Evolutionary conservation across 1,140 invertebrate species (phyloP).

Genomic region (Heliconius congener): DNA sequence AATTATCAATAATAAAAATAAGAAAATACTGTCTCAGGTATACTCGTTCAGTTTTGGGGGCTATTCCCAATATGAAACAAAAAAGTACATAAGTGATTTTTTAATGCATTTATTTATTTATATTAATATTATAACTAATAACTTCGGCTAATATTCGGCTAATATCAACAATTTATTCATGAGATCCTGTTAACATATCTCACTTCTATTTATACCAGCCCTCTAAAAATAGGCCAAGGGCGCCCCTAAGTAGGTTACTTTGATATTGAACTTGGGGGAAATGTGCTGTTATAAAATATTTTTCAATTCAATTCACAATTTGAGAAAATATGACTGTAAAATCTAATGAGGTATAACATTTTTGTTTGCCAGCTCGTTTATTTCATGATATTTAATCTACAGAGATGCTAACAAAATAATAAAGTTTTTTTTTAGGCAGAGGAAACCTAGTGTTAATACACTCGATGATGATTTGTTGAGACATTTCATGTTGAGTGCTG

Average conservation of each 20-base stretch:
- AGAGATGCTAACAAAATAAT: too few relatives aligned
- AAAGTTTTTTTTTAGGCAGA: too few relatives aligned
- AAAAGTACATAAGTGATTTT: neutral
- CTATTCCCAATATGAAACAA: too few relatives aligned
- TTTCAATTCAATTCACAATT: conserved; percentile 1
- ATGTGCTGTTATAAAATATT: neutral
- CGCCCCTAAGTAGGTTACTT: conserved; percentile 4
- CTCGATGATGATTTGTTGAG: too few relatives aligned
- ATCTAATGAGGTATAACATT: neutral
- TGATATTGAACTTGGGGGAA: conserved; percentile 12
- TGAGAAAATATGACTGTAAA: neutral
- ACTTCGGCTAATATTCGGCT: neutral
- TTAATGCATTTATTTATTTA: neutral
- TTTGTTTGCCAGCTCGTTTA: neutral
- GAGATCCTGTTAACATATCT: neutral
- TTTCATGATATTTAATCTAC: neutral
- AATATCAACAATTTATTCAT: neutral
- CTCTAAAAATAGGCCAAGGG: conserved; percentile 13
- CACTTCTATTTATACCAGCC: neutral
- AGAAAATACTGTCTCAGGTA: neutral
- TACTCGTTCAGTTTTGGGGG: too few relatives aligned
- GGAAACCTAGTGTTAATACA: too few relatives aligned
- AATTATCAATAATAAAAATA: too few relatives aligned
- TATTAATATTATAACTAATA: neutral
- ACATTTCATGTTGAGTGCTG: too few relatives aligned